phyloP scores from a whole-genome alignment of 2,113 vertebrate species.

The Mustelus asterias region DNA sequence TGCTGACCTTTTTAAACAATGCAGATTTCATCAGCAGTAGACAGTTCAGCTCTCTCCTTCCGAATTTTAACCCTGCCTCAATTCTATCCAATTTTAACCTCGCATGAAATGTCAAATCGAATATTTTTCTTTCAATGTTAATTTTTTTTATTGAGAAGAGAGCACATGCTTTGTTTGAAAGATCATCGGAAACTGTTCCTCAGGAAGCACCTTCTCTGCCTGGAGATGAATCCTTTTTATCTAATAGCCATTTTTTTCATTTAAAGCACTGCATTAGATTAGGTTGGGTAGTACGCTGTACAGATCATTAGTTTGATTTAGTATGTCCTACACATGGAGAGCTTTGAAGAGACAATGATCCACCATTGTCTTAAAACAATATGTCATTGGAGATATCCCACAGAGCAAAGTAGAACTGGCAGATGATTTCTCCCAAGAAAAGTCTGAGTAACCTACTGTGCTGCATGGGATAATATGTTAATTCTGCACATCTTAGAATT shows the following conservation, averaged over 20 bases:
- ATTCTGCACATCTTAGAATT: background rate
- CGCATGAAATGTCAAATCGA: constrained; percentile 46
- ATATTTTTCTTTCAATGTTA: constrained; percentile 39
- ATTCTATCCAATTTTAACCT: constrained; percentile 45
- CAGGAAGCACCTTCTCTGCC: background rate
- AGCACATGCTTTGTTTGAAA: background rate
- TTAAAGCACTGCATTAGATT: constrained; percentile 37
- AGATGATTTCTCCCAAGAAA: constrained; percentile 55
- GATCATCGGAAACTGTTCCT: background rate
- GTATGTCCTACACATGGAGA: constrained; percentile 56
- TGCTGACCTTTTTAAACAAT: constrained; percentile 36
- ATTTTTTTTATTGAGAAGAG: constrained; percentile 44
- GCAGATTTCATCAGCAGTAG: background rate
- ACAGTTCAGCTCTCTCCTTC: background rate
- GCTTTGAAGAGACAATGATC: constrained; percentile 51
- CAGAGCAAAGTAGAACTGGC: constrained; percentile 60
- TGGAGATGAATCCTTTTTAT: constrained; percentile 38
- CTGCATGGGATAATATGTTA: background rate
- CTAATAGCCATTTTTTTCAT: constrained; percentile 35
- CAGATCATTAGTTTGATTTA: constrained; percentile 67
- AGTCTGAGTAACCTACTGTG: constrained; percentile 24
- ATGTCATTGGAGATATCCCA: constrained; percentile 54
- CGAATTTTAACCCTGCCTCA: background rate
- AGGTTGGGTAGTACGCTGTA: constrained; percentile 52
- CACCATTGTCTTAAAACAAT: constrained; percentile 48